Evolutionary conservation across 92 coral and sea anemone genomes (phyloP), one percentile per base, ranked within the genome.

Genomic region (Blastomussa wellsi): DNA sequence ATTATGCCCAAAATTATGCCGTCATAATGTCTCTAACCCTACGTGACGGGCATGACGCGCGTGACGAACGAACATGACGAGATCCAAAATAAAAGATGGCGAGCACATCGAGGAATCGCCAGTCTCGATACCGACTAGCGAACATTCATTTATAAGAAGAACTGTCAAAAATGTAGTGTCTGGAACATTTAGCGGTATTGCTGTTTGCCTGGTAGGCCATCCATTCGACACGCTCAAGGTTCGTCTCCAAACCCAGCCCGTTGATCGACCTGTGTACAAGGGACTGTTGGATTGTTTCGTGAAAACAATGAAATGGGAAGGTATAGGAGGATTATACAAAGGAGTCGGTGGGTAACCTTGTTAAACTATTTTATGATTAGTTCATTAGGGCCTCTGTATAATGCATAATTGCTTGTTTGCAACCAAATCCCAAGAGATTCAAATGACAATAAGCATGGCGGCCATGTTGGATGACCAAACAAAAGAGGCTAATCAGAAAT

Each of bases 301-400:
- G 35, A 94, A 94, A 84, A 94, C 98, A 2, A 51, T 94, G 87
- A 94, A 92, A 84, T 94, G 98, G 98, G 98, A 94, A 88, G 98
- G 98, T 19, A 92, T 94, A 37, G 98, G 98, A 44, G 98, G 98
- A 14, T 86, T 94, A 19, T 94, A 94, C 79, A 94, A 94, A 86
- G 98, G 98, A 26, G 98, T 94, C 0, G 98, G 98, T 94, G 79
- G 9, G 94, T 84, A 5, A 5, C 16, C n/a, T 72, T 44, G 57
- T 67, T 68, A 39, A 3, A 3, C 7, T 3, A 39, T 39, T 39
- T 39, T 39, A 39, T 39, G 44, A 39, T 39, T 39, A 39, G 44
- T 39, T 39, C 44, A 39, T 3, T 3, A 7, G 44, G 4, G 44
- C 44, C 4, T 39, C 44, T 39, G 44, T n/a, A n/a, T n/a, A n/a